Base-by-base conservation (phyloP, 2,888 invertebrate species). In the Alviniconcha strummeri region DNA sequence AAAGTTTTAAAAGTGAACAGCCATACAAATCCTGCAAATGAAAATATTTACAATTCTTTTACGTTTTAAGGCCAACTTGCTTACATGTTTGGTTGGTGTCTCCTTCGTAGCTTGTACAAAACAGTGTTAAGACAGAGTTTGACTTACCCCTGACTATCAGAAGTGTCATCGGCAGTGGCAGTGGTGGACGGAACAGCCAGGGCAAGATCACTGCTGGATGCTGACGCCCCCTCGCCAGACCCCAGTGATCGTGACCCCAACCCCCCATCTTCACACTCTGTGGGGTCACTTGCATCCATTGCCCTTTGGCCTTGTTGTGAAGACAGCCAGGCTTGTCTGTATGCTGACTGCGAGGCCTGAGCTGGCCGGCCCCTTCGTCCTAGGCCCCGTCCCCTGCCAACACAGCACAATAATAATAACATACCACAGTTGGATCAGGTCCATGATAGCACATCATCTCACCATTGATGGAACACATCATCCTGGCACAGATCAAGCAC, bases 281-380 rank as follows among this genome's bases (percentile, higher is more conserved):
- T 72, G 64, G 71, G 84, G 56, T 81, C 81, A 72, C 81, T 76
- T n/a, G 84, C n/a, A 81, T 81, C 81, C 81, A 81, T 81, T 71
- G 81, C 77, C 76, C 71, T 78, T 57, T 83, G 83, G 64, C 77
- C 60, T 15, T 75, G 60, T 54, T 72, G 75, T 54, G 80, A 60
- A 11, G 60, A 67, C 82, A 80, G 82, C 64, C 81, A 79, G 55
- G 81, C 81, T 60, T 84, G 85, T 19, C 82, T 79, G 74, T 81
- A 80, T n/a, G 82, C 19, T 76, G 78, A 69, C 57, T 82, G 82
- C n/a, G 79, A 74, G 60, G 74, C 57, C 7, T 80, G 78, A 17
- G 84, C 17, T 15, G 82, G 80, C 19, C 84, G 79, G 17, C 84
- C 84, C 13, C 84, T 74, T 55, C 82, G 75, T n/a, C 85, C 84